A percentile compares a stretch with the other conserved stretches of the same genome.
phyloP scores from a whole-genome alignment of 2,113 vertebrate species.

The Cheilinus undulatus region DNA sequence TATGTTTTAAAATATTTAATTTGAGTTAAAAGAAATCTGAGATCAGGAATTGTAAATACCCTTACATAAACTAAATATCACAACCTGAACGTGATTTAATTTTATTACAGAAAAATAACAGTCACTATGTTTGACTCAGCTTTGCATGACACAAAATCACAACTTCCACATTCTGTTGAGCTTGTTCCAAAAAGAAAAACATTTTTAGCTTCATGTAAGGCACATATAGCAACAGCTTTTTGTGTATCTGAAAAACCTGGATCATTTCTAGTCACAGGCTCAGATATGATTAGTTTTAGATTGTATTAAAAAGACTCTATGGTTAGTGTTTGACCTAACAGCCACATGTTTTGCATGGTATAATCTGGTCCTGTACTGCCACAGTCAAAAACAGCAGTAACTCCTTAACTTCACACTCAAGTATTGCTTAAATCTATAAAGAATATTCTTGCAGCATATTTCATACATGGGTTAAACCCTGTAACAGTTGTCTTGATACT shows the following conservation, averaged over 20 bases:
- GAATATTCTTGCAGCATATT: constrained; percentile 50
- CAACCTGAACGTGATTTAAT: constrained; percentile 49
- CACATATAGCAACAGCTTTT: constrained; percentile 58
- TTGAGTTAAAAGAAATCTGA: constrained; percentile 51
- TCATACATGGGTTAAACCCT: constrained; percentile 34
- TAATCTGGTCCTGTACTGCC: constrained; percentile 13
- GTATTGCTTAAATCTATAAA: constrained; percentile 53
- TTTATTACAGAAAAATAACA: constrained; percentile 25
- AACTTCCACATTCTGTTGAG: constrained; percentile 23
- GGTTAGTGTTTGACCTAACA: constrained; percentile 57
- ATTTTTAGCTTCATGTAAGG: constrained; percentile 65
- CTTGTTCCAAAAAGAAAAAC: constrained; percentile 16
- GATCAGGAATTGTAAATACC: constrained; percentile 39
- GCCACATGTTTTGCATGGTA: constrained; percentile 16
- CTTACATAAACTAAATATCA: constrained; percentile 51
- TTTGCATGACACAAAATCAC: constrained; percentile 37
- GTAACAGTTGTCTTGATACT: constrained; percentile 25
- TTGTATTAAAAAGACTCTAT: constrained; percentile 21
- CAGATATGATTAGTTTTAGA: constrained; percentile 48
- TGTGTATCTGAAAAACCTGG: constrained; percentile 41
- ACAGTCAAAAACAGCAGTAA: constrained; percentile 42
- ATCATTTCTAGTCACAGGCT: constrained; percentile 37
- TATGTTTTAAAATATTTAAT: constrained; percentile 70
- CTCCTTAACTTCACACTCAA: constrained; percentile 33
- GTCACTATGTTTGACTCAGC: constrained; percentile 34